A percentile compares a stretch with the other conserved stretches of the same genome.
These are phyloP conservation scores for Aurelia coerulea DNA, from an alignment of 30 jellyfish, hydroid and myxozoan species.

Conservation along the genomic window DNA sequence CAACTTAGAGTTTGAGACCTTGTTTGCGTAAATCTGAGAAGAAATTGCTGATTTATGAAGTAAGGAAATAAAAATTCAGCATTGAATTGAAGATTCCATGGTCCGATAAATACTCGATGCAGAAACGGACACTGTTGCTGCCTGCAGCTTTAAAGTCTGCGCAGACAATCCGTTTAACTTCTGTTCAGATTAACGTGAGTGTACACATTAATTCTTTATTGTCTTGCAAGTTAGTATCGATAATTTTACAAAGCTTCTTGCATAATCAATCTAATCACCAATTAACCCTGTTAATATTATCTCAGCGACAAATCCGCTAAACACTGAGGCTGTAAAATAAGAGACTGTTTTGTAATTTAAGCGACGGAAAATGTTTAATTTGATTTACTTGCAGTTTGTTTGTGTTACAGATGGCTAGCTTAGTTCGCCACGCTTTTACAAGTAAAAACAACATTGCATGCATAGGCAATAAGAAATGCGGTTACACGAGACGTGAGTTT, in stretches of 20 bases:
- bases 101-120: background rate
- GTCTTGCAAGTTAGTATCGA: constrained; percentile 42
- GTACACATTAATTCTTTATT: constrained; percentile 21
- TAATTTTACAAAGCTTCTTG: constrained; percentile 36
- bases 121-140: constrained; percentile 4
- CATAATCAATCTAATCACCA: constrained; percentile 34
- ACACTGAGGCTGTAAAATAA: constrained; percentile 18
- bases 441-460: constrained; percentile 5
- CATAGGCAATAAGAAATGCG: background rate
- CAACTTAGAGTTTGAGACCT: too few species aligned
- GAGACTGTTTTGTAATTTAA: constrained; percentile 20
- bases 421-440: constrained; percentile 5
- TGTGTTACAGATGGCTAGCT: constrained; percentile 32
- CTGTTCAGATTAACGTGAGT: constrained; percentile 15
- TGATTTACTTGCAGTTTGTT: constrained; percentile 22
- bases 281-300: constrained; percentile 49
- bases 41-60: too few species aligned
- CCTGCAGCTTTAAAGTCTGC: constrained; percentile 36
- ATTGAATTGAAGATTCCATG: background rate
- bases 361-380: constrained; percentile 26
- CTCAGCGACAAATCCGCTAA: constrained; percentile 33
- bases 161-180: constrained; percentile 47
- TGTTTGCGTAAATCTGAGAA: too few species aligned
- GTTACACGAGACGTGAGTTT: background rate
- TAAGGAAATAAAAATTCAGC: too few species aligned